These are phyloP conservation scores for Luidia sarsii DNA, from an alignment of 53 echinoderm and acorn worm genomes.

Conservation along the genomic window DNA sequence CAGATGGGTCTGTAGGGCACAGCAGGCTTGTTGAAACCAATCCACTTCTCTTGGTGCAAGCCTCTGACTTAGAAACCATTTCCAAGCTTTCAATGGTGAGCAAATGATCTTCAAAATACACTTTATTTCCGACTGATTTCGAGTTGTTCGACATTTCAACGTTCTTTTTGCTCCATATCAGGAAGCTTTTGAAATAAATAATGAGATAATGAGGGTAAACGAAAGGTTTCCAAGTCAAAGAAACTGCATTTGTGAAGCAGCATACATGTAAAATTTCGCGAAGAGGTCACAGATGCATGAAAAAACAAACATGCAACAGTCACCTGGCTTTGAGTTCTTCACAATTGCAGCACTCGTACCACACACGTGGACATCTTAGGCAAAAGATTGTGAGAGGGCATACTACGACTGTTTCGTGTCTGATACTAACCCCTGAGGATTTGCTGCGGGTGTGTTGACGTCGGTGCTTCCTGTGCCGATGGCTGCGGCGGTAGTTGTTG, in stretches of 20 bases:
- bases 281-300: no score
- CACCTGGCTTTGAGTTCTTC: background rate
- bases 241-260: slow-evolving; percentile 30
- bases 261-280: no score
- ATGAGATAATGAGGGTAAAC: no score
- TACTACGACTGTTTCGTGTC: slow-evolving; percentile 20
- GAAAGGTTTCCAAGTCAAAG: slow-evolving; percentile 15
- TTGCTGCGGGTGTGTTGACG: slow-evolving; percentile 35
- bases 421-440: slow-evolving; percentile 58
- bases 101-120: no score
- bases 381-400: slow-evolving; percentile 3
- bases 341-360: slow-evolving; percentile 31
- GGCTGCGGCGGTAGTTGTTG: slow-evolving; percentile 47
- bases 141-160: no score
- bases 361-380: background rate
- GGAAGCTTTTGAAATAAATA: no score
- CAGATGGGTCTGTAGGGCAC: no score
- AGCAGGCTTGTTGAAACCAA: slow-evolving; percentile 29
- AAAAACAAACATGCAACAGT: slow-evolving; percentile 2
- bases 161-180: no score
- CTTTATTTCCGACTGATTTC: no score
- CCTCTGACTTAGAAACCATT: slow-evolving; percentile 27
- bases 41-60: slow-evolving; percentile 34
- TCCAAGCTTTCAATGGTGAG: no score
- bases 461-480: slow-evolving; percentile 53